Evolutionary conservation across 2,888 invertebrate species (phyloP).

Genomic region (Bembecia ichneumoniformis): DNA sequence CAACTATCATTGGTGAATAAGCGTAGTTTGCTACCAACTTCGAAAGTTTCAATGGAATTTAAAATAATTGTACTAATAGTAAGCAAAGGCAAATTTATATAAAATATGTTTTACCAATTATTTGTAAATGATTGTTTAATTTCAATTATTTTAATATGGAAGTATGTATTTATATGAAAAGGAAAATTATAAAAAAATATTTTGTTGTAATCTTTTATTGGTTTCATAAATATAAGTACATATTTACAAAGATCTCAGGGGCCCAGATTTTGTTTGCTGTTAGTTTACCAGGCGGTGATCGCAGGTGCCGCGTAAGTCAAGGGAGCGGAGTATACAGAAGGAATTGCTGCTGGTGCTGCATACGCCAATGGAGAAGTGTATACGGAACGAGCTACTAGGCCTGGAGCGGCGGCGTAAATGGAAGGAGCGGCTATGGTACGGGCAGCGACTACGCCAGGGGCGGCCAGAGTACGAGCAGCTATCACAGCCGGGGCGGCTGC

Average conservation of each 20-base stretch:
- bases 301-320: background rate
- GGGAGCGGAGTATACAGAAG: conserved; percentile 1
- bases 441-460: conserved; percentile 12
- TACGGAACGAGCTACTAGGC: background rate
- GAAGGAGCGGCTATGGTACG: conserved; percentile 10
- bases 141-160: background rate
- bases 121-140: too few species aligned
- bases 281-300: background rate
- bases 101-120: too few species aligned
- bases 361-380: conserved; percentile 1
- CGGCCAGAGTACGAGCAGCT: conserved; percentile 20
- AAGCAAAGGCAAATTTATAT: too few species aligned
- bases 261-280: background rate
- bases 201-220: background rate
- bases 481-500: conserved; percentile 19
- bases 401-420: background rate
- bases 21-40: too few species aligned
- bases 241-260: background rate
- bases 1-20: too few species aligned
- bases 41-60: too few species aligned
- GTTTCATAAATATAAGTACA: background rate
- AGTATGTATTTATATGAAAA: background rate
- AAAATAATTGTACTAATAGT: too few species aligned
- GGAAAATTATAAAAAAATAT: background rate
- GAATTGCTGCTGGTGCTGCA: background rate